phyloP scores from a whole-genome alignment of 2,888 invertebrate species.

The Thereva unica region DNA sequence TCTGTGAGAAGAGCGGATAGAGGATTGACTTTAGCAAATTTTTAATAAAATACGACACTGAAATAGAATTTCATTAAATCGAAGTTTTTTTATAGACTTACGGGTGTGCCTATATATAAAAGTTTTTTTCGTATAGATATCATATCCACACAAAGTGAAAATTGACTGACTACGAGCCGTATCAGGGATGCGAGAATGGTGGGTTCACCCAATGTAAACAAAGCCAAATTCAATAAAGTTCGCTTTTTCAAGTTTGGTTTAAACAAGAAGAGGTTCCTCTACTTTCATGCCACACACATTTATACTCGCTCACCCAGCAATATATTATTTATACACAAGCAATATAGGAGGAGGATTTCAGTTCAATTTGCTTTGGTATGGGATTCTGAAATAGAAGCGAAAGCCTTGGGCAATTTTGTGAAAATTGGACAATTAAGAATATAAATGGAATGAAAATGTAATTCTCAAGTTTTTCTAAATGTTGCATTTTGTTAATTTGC shows the following conservation, averaged over 20 bases:
- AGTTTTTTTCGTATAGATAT: too few species aligned
- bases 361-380: slow-evolving; percentile 28
- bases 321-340: background rate
- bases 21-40: slow-evolving; percentile 49
- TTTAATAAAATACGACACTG: slow-evolving; percentile 50
- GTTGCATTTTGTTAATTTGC: too few species aligned
- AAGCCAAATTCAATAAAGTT: slow-evolving; percentile 44
- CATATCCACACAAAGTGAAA: too few species aligned
- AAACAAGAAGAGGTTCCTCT: slow-evolving; percentile 39
- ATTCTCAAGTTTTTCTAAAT: too few species aligned
- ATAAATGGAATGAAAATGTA: too few species aligned
- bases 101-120: slow-evolving; percentile 30
- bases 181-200: slow-evolving; percentile 23
- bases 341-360: slow-evolving; percentile 19
- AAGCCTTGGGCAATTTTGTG: slow-evolving; percentile 24
- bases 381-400: slow-evolving; percentile 12
- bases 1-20: slow-evolving; percentile 44
- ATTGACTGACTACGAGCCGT: too few species aligned
- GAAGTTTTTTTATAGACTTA: background rate
- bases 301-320: too few species aligned
- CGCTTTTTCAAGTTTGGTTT: slow-evolving; percentile 43
- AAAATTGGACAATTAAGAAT: slow-evolving; percentile 39
- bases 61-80: slow-evolving; percentile 48
- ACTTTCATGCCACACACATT: slow-evolving; percentile 1
- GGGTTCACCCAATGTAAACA: slow-evolving; percentile 42